Percentiles rank a stretch among this genome's conserved stretches.
Evolutionary conservation across 2,888 invertebrate genomes (phyloP).

Genomic region (Blastobasis lacticolella): DNA sequence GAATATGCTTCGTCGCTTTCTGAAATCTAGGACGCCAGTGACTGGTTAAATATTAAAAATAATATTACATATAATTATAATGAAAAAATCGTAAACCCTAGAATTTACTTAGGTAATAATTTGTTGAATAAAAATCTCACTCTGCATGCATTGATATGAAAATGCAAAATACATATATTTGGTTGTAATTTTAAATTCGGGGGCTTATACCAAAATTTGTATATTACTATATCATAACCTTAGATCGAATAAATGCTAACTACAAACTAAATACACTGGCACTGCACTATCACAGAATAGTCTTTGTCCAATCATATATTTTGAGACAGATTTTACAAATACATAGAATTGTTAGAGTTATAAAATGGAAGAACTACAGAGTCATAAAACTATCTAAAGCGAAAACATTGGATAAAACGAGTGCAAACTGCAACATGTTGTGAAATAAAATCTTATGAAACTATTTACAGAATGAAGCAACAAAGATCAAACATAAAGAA

Average conservation of each 20-base stretch:
- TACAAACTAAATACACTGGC: slow-evolving; percentile 37
- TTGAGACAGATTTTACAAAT: not conserved
- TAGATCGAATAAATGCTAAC: slow-evolving; percentile 17
- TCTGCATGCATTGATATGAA: not conserved
- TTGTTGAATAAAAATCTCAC: not conserved
- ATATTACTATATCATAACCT: slow-evolving; percentile 7
- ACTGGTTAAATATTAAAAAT: too few species aligned
- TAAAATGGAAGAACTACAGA: not conserved
- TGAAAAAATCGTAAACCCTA: too few species aligned
- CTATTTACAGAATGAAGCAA: not conserved
- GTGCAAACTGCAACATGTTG: not conserved
- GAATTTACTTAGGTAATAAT: too few species aligned
- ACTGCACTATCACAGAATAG: slow-evolving; percentile 49
- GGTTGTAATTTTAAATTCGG: not conserved
- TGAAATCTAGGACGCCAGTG: too few species aligned
- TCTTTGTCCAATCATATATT: not conserved
- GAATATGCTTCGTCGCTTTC: not conserved
- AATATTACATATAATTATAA: too few species aligned
- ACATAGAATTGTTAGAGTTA: not conserved
- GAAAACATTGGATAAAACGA: not conserved
- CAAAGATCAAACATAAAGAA: not conserved
- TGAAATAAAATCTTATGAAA: not conserved
- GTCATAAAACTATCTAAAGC: not conserved
- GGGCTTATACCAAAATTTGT: slow-evolving; percentile 7
- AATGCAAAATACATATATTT: not conserved